Evolutionary conservation across 1,140 invertebrate genomes (phyloP), one percentile per base, ranked within the genome.

Genomic region (Drosophila ogumai): DNA sequence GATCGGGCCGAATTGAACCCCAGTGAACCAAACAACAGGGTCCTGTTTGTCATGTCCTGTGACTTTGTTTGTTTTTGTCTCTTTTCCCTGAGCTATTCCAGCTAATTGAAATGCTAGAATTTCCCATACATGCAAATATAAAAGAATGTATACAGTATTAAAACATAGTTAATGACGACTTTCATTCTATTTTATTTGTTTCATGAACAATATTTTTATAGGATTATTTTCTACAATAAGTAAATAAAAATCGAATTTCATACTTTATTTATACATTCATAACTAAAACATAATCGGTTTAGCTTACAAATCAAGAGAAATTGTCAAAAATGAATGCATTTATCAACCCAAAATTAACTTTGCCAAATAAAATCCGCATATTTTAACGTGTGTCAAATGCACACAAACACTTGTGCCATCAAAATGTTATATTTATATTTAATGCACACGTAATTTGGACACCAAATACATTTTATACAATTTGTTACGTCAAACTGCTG

Each of bases 21-120:
- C 40, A 67, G 38, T 65, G 66, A 69, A 69, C 50, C 43, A 28
- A 57, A 71, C n/a, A 41, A 72, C 67, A 25, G 69, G 69, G 31
- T 43, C 49, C 31, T 73, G 73, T 73, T 85, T 74, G 76, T 36
- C 49, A 82, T 64, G 68, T 32, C 28, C 52, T 66, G 19, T 17
- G 34, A 28, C 38, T 60, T 49, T 57, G 43, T 50, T 36, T 50
- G 17, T 52, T 28, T 28, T 52, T 32, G 43, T 32, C 31, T 44
- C 19, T 32, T 50, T 25, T 60, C 46, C 36, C 61, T 19, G 54
- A 58, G 56, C 55, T 25, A 61, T 79, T 67, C 60, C 63, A 65
- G 77, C 87, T 75, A 82, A 87, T 88, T 82, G 76, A 82, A 82
- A 78, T 67, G 65, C 36, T 64, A 64, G 68, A 60, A 60, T 74